phyloP scores from a whole-genome alignment of 53 echinoderm and acorn worm species.

The Actinopyga echinites region DNA sequence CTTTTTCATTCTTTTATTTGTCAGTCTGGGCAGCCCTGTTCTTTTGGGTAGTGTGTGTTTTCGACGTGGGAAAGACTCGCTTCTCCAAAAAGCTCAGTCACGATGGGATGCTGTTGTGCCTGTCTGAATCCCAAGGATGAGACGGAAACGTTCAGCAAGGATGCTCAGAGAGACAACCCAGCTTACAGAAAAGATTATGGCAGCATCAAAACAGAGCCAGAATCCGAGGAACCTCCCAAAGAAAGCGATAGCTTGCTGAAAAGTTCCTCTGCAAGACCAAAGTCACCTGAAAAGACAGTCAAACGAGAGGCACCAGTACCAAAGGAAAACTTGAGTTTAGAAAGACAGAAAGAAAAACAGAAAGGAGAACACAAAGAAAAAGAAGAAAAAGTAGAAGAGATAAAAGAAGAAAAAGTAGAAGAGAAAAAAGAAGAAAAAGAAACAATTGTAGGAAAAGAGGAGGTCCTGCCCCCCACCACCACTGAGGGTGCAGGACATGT shows the following conservation, averaged over 20 bases:
- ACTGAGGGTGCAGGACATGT: not conserved
- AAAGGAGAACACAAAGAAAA: not conserved
- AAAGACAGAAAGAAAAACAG: too few species aligned
- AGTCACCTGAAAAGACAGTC: not conserved
- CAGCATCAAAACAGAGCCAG: not conserved
- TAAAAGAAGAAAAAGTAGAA: not conserved
- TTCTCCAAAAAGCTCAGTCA: not conserved
- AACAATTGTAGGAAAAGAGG: not conserved
- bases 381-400: not conserved
- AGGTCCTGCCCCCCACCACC: too few species aligned
- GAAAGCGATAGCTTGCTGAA: not conserved
- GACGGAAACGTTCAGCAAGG: not conserved
- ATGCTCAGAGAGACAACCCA: not conserved
- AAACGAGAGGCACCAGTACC: not conserved
- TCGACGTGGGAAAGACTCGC: not conserved
- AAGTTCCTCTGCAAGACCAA: not conserved
- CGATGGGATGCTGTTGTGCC: not conserved
- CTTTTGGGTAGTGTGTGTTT: not conserved
- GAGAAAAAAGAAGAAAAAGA: not conserved
- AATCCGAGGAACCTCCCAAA: not conserved
- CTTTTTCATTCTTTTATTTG: too few species aligned
- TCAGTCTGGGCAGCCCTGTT: too few species aligned
- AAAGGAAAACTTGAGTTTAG: slow-evolving; percentile 10
- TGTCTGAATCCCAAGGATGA: slow-evolving; percentile 6
- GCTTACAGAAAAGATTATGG: not conserved